Evolutionary conservation across 2,113 vertebrate genomes (phyloP), one percentile per base, ranked within the genome.

Genomic region (Todiramphus saurophagus): DNA sequence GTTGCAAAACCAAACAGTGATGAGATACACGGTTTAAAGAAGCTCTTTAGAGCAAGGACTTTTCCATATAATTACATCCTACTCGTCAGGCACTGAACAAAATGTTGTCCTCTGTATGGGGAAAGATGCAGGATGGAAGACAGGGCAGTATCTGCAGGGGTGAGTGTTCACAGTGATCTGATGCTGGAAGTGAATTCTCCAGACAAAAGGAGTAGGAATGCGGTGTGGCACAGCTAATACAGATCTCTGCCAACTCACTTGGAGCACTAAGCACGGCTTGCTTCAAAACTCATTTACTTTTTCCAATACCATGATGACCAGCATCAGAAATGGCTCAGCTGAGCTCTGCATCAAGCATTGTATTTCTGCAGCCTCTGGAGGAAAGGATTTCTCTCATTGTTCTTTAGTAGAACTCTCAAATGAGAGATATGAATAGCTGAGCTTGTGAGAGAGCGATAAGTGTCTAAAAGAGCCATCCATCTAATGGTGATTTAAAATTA

Each of bases 181-280:
- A 51, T 16, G 23, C 11, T 88, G 63, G 58, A 74, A 70, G 23
- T 13, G 58, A 81, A 25, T 48, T 53, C 44, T n/a, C 44, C 67
- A 78, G 35, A 74, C 35, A 73, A 83, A 60, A 68, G 55, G 41
- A 76, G 44, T 30, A 18, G 55, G 13, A 70, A 55, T 3, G 21
- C 14, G 66, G 21, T 14, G n/a, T 72, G 78, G 67, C 39, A 62
- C 18, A 31, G 43, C 60, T 64, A 55, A 55, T 0, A 0, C 43
- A 72, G 33, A 14, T 19, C 48, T 73, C 50, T 48, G 62, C 43
- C 53, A 89, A 16, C n/a, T 72, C 44, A 28, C 46, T 5, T n/a
- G 72, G 33, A 85, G 78, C 48, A 53, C 56, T 35, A 27, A 86
- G 44, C 3, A 5, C 3, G 28, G 48, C 53, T 53, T 41, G 24